These are phyloP conservation scores for Cabera pusaria DNA, from an alignment of 2,888 invertebrate species.

Conservation along the genomic window DNA sequence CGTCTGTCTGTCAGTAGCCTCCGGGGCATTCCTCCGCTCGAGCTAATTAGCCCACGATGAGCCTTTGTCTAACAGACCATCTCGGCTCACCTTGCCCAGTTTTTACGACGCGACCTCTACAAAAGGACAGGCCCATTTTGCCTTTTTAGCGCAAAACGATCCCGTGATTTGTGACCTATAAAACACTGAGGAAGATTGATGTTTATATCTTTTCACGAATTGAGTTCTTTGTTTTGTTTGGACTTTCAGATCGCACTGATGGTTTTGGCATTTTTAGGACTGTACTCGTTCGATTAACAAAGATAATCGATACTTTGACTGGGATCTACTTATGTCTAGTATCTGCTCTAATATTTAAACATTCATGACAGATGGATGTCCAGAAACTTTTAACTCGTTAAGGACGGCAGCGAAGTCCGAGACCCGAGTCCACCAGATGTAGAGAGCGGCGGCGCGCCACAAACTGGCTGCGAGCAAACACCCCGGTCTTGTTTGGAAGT, in stretches of 20 bases:
- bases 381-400: conserved; percentile 3
- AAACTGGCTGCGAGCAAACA: conserved; percentile 54
- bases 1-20: conserved; percentile 44
- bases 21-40: conserved; percentile 65
- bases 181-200: conserved; percentile 19
- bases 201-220: conserved; percentile 20
- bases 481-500: conserved; percentile 54
- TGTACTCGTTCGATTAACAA: no score
- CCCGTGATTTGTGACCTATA: conserved; percentile 28
- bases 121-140: conserved; percentile 60
- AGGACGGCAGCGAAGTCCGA: conserved; percentile 21
- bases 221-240: conserved; percentile 13
- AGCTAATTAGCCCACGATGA: conserved; percentile 74
- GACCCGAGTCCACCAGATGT: conserved; percentile 37
- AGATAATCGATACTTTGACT: no score
- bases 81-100: conserved; percentile 67
- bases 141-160: conserved; percentile 28
- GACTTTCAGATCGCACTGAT: no score
- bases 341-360: no score
- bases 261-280: no score
- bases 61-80: conserved; percentile 62
- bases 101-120: conserved; percentile 65
- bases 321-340: no score
- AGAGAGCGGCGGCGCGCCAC: conserved; percentile 45
- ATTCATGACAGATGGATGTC: no score